Percentiles rank a stretch among this genome's conserved stretches.
phyloP scores from a whole-genome alignment of 2,888 invertebrate genomes.

The Linnaemya vulpina region DNA sequence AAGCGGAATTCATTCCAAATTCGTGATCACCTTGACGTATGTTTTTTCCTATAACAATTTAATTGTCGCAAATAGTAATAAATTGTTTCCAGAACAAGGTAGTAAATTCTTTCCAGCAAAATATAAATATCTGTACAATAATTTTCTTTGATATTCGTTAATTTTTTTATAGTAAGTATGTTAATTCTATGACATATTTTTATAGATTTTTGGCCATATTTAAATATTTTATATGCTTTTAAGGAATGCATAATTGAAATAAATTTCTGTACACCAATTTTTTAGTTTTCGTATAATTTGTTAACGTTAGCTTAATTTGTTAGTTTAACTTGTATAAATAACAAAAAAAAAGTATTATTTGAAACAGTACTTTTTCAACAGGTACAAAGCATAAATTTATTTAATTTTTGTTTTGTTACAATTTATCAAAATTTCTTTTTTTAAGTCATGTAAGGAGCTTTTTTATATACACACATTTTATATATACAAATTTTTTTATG shows the following conservation, averaged over 20 bases:
- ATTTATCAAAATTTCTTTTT: constrained; percentile 61
- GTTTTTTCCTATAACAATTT: not conserved
- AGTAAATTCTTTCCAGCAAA: not conserved
- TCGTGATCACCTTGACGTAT: too few relatives aligned
- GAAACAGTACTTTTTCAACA: constrained; percentile 59
- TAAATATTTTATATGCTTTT: constrained; percentile 53
- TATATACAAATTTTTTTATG: constrained; percentile 23
- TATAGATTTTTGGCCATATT: constrained; percentile 40
- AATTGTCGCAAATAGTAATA: not conserved
- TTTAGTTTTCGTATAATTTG: constrained; percentile 19
- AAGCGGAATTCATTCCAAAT: too few relatives aligned
- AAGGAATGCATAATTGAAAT: constrained; percentile 53
- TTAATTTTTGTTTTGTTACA: constrained; percentile 30
- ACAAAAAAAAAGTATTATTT: constrained; percentile 46
- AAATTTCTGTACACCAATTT: constrained; percentile 48
- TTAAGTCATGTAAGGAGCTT: not conserved
- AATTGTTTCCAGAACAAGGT: not conserved
- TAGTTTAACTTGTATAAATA: constrained; percentile 13
- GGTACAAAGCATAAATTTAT: constrained; percentile 62
- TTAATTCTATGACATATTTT: constrained; percentile 26
- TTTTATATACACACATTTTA: not conserved
- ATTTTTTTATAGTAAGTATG: not conserved
- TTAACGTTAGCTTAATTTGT: constrained; percentile 8
- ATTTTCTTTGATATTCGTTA: not conserved
- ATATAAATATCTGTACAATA: not conserved